Conservation (phyloP, 2,888 invertebrate genomes). For the Chymomyza fuscimana region DNA sequence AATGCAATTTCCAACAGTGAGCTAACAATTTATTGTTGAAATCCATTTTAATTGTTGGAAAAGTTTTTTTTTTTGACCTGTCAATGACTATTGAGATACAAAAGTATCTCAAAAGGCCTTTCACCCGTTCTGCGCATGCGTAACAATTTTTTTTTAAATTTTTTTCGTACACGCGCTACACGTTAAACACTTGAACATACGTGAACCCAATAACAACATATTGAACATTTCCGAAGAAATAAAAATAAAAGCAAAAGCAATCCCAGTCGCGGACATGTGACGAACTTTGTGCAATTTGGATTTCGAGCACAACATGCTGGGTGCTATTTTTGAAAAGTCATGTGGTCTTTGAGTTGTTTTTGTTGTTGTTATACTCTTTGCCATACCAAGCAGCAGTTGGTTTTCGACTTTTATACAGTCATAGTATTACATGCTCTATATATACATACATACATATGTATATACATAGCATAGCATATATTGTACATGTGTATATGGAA, state of each 20-base stretch:
- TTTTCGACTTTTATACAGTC: constrained; percentile 24
- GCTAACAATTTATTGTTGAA: background rate
- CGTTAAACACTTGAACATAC: constrained; percentile 4
- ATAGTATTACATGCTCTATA: background rate
- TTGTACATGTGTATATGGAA: background rate
- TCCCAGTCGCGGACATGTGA: background rate
- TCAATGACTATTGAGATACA: background rate
- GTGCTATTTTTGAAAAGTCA: background rate
- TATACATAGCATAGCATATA: constrained; percentile 11
- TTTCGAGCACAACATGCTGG: background rate
- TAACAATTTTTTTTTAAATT: background rate
- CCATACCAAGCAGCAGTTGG: constrained; percentile 23
- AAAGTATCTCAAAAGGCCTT: constrained; percentile 48
- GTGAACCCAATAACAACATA: background rate
- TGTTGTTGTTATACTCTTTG: background rate
- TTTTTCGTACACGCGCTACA: background rate
- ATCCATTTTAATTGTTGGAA: background rate
- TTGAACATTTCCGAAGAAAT: background rate
- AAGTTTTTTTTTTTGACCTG: background rate
- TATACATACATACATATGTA: background rate
- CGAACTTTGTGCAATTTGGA: constrained; percentile 7
- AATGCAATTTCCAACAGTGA: background rate
- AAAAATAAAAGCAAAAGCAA: background rate
- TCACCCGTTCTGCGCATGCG: constrained; percentile 44
- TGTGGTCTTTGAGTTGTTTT: constrained; percentile 23